phyloP scores from a whole-genome alignment of 2,113 vertebrate genomes.

The Xenopus tropicalis region DNA sequence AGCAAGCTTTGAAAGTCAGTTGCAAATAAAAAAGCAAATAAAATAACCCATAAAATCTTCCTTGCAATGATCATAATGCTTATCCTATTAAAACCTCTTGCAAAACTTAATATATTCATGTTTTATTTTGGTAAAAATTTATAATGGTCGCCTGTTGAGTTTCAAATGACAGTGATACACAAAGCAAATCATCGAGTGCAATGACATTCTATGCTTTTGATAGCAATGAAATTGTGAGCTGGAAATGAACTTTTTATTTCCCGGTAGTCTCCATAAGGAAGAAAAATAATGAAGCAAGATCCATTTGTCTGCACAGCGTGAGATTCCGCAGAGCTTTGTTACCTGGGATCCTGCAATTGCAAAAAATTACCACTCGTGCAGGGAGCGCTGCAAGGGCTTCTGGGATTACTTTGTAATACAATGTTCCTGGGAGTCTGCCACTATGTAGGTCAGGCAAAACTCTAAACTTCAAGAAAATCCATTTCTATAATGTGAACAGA shows the following conservation, averaged over 20 bases:
- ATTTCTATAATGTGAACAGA: neutral
- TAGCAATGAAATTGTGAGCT: neutral
- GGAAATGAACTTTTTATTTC: neutral
- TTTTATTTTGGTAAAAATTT: constrained; percentile 3
- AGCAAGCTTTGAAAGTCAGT: too few species aligned
- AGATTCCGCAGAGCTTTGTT: neutral
- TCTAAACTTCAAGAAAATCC: neutral
- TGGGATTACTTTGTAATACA: neutral
- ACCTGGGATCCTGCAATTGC: neutral
- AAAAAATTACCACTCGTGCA: constrained; percentile 1
- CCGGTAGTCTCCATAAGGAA: constrained; percentile 13
- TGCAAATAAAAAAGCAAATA: too few species aligned
- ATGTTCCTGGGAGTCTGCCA: neutral
- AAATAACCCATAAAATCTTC: too few species aligned
- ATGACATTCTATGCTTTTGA: neutral
- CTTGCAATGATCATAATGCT: too few species aligned
- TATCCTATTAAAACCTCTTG: too few species aligned
- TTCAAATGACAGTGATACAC: neutral
- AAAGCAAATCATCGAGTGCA: neutral
- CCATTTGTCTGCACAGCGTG: constrained; percentile 2
- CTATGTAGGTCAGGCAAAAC: neutral
- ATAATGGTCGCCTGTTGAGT: constrained; percentile 1
- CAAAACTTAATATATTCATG: constrained; percentile 2
- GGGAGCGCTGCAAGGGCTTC: neutral
- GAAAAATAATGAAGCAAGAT: constrained; percentile 32